Evolutionary conservation across 2,888 invertebrate genomes (phyloP).

Genomic region (Chouioia cunea): DNA sequence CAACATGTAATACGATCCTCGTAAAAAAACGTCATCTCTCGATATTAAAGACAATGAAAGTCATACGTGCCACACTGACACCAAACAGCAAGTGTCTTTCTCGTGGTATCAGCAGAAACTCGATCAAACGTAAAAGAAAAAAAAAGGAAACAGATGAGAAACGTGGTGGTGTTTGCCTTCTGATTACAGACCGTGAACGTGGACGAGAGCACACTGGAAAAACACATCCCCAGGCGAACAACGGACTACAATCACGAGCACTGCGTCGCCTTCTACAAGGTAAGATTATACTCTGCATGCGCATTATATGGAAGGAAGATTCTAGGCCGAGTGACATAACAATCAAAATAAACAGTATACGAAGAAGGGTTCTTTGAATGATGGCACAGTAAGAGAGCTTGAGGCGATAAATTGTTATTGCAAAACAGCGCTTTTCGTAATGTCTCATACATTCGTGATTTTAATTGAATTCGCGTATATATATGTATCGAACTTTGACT

Average conservation of each 20-base stretch:
- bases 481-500: too few relatives aligned
- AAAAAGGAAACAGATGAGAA: slow-evolving; percentile 13
- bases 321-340: slow-evolving; percentile 52
- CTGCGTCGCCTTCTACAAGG: slow-evolving; percentile 83
- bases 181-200: slow-evolving; percentile 70
- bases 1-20: too few relatives aligned
- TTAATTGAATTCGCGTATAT: too few relatives aligned
- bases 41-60: neutral
- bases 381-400: neutral
- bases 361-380: slow-evolving; percentile 8
- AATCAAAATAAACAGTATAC: slow-evolving; percentile 36
- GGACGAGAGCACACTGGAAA: slow-evolving; percentile 69
- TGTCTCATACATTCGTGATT: too few relatives aligned
- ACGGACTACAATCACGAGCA: slow-evolving; percentile 78
- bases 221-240: slow-evolving; percentile 71
- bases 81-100: slow-evolving; percentile 12
- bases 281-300: slow-evolving; percentile 61
- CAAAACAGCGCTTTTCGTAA: too few relatives aligned
- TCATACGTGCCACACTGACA: neutral
- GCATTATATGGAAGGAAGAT: slow-evolving; percentile 21
- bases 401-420: too few relatives aligned
- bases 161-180: slow-evolving; percentile 42
- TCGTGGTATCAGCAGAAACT: slow-evolving; percentile 10
- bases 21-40: too few relatives aligned
- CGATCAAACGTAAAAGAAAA: neutral